Evolutionary conservation across 2,113 vertebrate species (phyloP).

Genomic region (Laticauda colubrina): DNA sequence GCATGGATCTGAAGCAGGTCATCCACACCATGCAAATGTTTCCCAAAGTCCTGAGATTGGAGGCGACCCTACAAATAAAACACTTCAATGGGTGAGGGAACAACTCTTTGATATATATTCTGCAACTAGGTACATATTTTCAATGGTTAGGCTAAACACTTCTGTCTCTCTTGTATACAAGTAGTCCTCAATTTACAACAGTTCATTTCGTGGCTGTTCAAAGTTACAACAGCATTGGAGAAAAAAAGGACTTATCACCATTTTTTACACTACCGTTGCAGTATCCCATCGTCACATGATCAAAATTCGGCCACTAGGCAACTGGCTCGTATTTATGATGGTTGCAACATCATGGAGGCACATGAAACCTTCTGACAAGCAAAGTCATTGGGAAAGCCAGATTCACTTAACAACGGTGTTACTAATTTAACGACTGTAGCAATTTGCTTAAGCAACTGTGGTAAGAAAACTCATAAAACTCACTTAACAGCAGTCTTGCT

Average conservation of each 20-base stretch:
- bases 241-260: neutral
- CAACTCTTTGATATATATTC: neutral
- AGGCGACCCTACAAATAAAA: conserved; percentile 74
- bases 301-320: neutral
- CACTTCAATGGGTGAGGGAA: rapidly evolving
- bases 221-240: neutral
- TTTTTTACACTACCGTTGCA: neutral
- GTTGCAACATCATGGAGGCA: neutral
- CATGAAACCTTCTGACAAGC: neutral
- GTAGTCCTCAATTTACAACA: neutral
- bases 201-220: neutral
- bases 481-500: neutral
- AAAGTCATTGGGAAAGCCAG: neutral
- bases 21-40: conserved; percentile 89
- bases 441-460: neutral
- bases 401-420: neutral
- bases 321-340: neutral
- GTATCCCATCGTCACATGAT: neutral
- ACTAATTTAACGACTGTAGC: neutral
- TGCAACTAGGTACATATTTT: no score
- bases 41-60: conserved; percentile 88
- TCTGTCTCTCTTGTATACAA: no score
- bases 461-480: neutral
- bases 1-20: conserved; percentile 90
- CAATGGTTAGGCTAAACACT: no score